Evolutionary conservation across 2,888 invertebrate species (phyloP).

Genomic region (Herminia tarsipennalis): DNA sequence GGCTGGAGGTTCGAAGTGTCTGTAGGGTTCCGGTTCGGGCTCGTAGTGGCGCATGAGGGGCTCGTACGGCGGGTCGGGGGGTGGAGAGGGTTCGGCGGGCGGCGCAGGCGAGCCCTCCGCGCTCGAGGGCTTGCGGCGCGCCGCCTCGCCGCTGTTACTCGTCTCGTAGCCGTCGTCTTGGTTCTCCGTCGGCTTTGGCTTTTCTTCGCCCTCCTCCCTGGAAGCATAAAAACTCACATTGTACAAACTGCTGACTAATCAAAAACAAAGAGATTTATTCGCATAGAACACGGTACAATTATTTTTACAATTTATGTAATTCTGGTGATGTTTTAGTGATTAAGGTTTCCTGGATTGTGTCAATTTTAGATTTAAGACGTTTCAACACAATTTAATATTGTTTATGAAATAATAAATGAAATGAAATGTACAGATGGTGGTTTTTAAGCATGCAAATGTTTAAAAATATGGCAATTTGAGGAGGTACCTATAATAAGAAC

Average conservation of each 20-base stretch:
- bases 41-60: slow-evolving; percentile 63
- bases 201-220: slow-evolving; percentile 82
- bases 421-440: no score
- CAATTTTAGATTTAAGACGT: no score
- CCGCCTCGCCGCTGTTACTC: slow-evolving; percentile 88
- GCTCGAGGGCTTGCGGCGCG: slow-evolving; percentile 77
- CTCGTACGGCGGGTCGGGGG: slow-evolving; percentile 59
- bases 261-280: no score
- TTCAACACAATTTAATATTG: no score
- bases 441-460: no score
- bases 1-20: slow-evolving; percentile 64
- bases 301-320: no score
- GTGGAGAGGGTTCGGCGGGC: slow-evolving; percentile 61
- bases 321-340: no score
- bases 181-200: slow-evolving; percentile 88
- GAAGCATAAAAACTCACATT: slow-evolving; percentile 25
- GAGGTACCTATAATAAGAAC: no score
- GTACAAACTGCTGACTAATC: not conserved
- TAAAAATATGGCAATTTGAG: no score
- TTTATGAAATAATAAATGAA: no score
- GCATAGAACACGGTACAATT: no score
- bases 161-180: slow-evolving; percentile 97
- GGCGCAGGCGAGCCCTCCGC: slow-evolving; percentile 65
- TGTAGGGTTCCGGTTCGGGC: slow-evolving; percentile 56
- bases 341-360: no score